Base-by-base conservation (phyloP, 2,888 invertebrate genomes). In the Chelonus formosanus region DNA sequence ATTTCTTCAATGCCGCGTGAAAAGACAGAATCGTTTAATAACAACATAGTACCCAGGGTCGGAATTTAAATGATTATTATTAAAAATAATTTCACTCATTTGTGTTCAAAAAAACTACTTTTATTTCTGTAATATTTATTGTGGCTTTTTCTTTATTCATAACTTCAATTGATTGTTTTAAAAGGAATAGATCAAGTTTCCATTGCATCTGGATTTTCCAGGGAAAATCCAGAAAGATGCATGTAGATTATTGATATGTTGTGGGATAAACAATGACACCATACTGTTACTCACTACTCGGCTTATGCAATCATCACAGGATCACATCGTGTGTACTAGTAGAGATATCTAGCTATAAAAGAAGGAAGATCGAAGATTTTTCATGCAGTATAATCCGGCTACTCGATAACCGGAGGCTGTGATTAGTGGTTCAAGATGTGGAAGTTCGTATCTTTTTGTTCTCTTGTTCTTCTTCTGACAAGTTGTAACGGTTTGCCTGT, bases 401-500 rank as follows among this genome's bases (percentile, higher is more conserved):
- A n/a, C 43, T 55, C 34, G 44, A 50, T 34, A 40, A 31, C 45
- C 53, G 48, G 20, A 47, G 43, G 35, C 66, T 54, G 50, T 35
- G 48, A 50, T 31, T 36, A 47, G 43, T 62, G 6, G 5, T n/a
- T 48, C 6, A 67, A 62, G 3, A 65, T 65, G 65, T 65, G 60
- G 55, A 55, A 55, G 34, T 40, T 52, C 31, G 58, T 48, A 20
- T 48, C 58, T 20, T 34, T 54, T 40, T 47, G 58, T 43, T 40
- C 56, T 32, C 8, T 50, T 56, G 44, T 79, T 52, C 61, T 20
- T 20, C 20, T 80, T 10, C 59, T 75, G 40, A 71, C 78, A 56
- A 68, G 75, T 47, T 61, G 71, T 20, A 66, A 63, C 43, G 65
- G 74, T 50, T 71, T 74, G 35, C 78, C 76, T 34, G 47, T 77